Conservation (phyloP, 2,888 invertebrate genomes). For the Morpho achilles region DNA sequence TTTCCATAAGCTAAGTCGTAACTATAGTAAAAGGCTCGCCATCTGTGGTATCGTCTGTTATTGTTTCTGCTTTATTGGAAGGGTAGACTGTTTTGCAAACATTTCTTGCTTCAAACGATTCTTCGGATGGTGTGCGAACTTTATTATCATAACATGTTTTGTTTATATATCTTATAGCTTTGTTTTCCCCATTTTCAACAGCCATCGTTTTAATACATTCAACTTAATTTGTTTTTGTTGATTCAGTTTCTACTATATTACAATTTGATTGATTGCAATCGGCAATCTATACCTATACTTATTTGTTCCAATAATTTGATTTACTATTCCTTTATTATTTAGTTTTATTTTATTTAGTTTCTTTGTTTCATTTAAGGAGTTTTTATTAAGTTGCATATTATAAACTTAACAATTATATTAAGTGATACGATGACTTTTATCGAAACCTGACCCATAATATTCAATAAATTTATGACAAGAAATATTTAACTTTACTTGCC, state of each 20-base stretch:
- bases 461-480: neutral
- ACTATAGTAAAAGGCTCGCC: conserved; percentile 57
- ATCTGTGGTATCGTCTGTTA: conserved; percentile 62
- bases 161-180: conserved; percentile 69
- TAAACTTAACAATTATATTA: conserved; percentile 25
- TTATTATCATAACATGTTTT: conserved; percentile 76
- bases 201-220: conserved; percentile 43
- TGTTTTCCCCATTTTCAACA: conserved; percentile 54
- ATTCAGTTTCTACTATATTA: conserved; percentile 8
- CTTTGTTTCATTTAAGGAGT: conserved; percentile 23
- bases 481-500: neutral
- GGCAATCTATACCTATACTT: neutral
- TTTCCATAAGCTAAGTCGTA: conserved; percentile 67
- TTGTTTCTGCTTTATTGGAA: conserved; percentile 61
- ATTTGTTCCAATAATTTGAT: neutral
- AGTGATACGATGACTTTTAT: conserved; percentile 31
- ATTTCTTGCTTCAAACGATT: conserved; percentile 64
- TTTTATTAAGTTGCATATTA: no score
- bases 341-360: conserved; percentile 5
- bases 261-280: conserved; percentile 10
- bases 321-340: neutral
- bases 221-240: conserved; percentile 49
- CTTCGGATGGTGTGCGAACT: conserved; percentile 70
- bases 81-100: conserved; percentile 72
- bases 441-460: conserved; percentile 9